phyloP scores from a whole-genome alignment of 2,113 vertebrate species.

The Megalops atlanticus region DNA sequence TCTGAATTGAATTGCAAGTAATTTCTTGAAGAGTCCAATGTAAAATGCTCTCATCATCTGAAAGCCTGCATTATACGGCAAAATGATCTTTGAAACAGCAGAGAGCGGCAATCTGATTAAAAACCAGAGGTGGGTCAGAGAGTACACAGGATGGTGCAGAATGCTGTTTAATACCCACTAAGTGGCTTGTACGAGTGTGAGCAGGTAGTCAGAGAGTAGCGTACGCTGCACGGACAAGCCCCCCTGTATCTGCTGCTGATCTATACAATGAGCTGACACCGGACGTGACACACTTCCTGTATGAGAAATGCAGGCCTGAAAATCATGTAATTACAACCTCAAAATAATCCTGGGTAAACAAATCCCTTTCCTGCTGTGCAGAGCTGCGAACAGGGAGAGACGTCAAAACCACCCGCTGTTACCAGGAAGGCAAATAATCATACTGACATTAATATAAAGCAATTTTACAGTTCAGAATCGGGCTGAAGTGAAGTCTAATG shows the following conservation, averaged over 20 bases:
- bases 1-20: not conserved
- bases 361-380: not conserved
- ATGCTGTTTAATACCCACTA: not conserved
- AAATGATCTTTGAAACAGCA: not conserved
- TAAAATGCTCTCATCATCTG: not conserved
- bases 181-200: not conserved
- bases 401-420: not conserved
- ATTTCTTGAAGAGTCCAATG: not conserved
- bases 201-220: not conserved
- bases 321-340: not conserved
- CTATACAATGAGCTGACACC: not conserved
- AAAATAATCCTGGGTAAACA: slow-evolving; percentile 4
- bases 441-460: not conserved
- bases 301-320: not conserved
- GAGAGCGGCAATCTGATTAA: not conserved
- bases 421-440: not conserved
- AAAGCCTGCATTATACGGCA: not conserved
- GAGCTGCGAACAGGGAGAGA: not conserved
- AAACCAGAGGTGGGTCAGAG: not conserved
- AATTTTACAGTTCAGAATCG: not conserved
- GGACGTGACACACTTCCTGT: not conserved
- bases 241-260: not conserved
- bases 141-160: not conserved
- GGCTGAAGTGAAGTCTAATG: not conserved
- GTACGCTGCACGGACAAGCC: not conserved